Evolutionary conservation across 2,797 vertebrate species (phyloP).

Genomic region (Glossophaga mutica): DNA sequence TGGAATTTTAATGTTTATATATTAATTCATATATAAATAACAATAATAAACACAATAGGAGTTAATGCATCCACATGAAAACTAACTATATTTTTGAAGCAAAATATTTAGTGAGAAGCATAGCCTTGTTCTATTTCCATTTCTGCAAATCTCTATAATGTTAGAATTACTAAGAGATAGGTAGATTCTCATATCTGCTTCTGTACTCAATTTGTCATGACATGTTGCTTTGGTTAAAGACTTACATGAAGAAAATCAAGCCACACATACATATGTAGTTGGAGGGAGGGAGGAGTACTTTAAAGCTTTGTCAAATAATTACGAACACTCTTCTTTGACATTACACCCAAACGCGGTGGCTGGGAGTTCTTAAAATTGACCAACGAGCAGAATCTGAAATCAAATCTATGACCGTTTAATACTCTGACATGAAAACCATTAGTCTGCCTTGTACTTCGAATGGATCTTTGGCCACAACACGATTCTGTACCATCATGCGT

Average conservation of each 20-base stretch:
- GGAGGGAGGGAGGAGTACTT: not conserved
- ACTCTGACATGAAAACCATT: not conserved
- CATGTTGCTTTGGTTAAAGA: slow-evolving; percentile 22
- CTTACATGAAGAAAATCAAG: not conserved
- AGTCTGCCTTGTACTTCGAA: slow-evolving; percentile 23
- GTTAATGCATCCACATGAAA: slow-evolving; percentile 6
- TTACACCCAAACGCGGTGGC: not conserved
- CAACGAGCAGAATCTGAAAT: not conserved
- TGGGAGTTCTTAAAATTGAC: slow-evolving; percentile 12
- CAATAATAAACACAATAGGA: not conserved
- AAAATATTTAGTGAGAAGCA: not conserved
- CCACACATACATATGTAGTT: not conserved
- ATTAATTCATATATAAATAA: not conserved
- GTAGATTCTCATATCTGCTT: not conserved
- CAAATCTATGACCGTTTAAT: not conserved
- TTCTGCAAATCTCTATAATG: not conserved
- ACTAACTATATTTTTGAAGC: slow-evolving; percentile 22
- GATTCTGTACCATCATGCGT: not conserved
- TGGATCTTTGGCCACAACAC: not conserved
- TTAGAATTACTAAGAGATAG: not conserved
- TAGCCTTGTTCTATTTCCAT: not conserved
- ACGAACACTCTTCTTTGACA: not conserved
- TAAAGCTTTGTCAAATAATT: not conserved
- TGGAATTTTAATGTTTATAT: not conserved
- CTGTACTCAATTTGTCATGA: not conserved